A percentile compares a stretch with the other conserved stretches of the same genome.
phyloP scores from a whole-genome alignment of 2,888 invertebrate species.

The Nezara viridula region DNA sequence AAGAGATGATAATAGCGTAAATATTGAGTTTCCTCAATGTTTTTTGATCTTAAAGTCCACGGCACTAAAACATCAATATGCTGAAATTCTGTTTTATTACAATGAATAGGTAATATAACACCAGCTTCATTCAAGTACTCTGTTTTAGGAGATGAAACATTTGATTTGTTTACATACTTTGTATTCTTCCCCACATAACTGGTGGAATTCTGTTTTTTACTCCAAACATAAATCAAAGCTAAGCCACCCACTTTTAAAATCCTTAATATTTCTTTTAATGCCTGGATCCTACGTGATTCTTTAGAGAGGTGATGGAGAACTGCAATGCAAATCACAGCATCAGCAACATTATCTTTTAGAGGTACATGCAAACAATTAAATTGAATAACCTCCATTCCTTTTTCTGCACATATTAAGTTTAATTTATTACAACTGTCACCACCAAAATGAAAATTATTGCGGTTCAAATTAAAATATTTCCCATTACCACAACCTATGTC shows the following conservation, averaged over 20 bases:
- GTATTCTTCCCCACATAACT: constrained; percentile 71
- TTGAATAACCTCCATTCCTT: constrained; percentile 78
- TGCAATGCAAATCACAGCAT: constrained; percentile 93
- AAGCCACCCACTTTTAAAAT: constrained; percentile 79
- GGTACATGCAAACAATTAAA: constrained; percentile 85
- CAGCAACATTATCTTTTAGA: constrained; percentile 77
- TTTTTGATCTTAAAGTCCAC: constrained; percentile 81
- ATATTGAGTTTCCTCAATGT: constrained; percentile 70
- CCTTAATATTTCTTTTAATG: constrained; percentile 82
- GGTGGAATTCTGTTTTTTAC: constrained; percentile 87
- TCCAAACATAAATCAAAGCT: constrained; percentile 96
- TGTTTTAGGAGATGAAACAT: neutral
- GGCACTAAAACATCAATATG: constrained; percentile 95
- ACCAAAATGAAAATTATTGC: constrained; percentile 76
- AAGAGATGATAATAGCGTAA: constrained; percentile 96
- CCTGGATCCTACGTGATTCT: constrained; percentile 79
- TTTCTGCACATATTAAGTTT: constrained; percentile 74
- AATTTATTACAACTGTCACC: constrained; percentile 84
- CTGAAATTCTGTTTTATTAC: constrained; percentile 90
- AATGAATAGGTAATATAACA: constrained; percentile 81
- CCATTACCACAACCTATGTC: constrained; percentile 99
- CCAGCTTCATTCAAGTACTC: constrained; percentile 42
- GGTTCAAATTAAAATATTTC: constrained; percentile 85
- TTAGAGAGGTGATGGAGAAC: constrained; percentile 96
- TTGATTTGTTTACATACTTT: constrained; percentile 68